Base-by-base conservation (phyloP, 2,888 invertebrate genomes). In the Campopleginae sp. region DNA sequence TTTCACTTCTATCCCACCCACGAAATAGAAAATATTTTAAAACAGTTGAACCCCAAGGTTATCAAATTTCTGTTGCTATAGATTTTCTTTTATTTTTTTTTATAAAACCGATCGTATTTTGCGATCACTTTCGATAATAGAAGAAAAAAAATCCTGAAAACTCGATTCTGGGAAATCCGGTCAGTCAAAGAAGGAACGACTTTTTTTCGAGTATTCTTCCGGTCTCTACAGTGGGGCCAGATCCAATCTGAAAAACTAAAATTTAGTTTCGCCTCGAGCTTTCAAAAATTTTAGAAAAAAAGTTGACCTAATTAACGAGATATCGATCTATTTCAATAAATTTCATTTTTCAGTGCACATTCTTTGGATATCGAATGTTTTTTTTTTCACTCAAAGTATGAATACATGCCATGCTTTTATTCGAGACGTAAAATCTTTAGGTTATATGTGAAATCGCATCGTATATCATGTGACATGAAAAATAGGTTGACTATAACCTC, bases 381-480 rank as follows among this genome's bases (percentile, higher is more conserved):
- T 10, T 10, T 38, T 38, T 65, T 17, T 19, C 6, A 27, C 27
- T 58, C 27, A 14, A 58, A 27, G 27, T 58, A 23, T 58, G 3
- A 58, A 58, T 46, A 46, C 19, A 46, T 27, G 27, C 27, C 7
- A 68, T 27, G 27, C 27, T 68, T 68, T 42, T 68, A 68, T 68
- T 71, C 48, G 48, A 12, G 8, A 17, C 72, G 38, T 58, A 42
- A 72, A 58, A 72, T n/a, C 14, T 42, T 17, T 38, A 12, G 14
- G 12, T 58, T 58, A 58, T 58, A 38, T 58, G 17, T 23, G 58
- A 8, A 58, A 74, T 58, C 19, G 74, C 58, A 74, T 74, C 74
- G 74, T 74, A 58, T 61, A 74, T 42, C 58, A 74, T 74, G 42
- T 38, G 12, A 17, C 44, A 27, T 19, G 51, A 8, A 27, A 58